These are phyloP conservation scores for Spodoptera frugiperda DNA, from an alignment of 1,140 invertebrate genomes.

Conservation along the genomic window DNA sequence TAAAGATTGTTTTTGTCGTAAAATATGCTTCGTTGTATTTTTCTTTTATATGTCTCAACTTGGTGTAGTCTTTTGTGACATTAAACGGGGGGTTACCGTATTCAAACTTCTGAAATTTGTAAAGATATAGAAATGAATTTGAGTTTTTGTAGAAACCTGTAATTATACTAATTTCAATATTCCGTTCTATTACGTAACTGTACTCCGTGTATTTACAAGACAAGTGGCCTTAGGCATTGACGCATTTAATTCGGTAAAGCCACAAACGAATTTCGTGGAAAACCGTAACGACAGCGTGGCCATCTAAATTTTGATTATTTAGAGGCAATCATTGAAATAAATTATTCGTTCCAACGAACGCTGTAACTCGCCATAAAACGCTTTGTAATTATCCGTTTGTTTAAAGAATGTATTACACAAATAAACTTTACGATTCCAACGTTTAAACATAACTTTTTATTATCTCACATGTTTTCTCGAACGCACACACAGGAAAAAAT, in stretches of 20 bases:
- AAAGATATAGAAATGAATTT: background rate
- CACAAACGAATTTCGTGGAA: slow-evolving; percentile 43
- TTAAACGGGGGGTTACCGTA: background rate
- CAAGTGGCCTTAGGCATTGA: slow-evolving; percentile 6
- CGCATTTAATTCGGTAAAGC: slow-evolving; percentile 42
- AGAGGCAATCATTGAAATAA: slow-evolving; percentile 61
- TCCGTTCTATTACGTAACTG: background rate
- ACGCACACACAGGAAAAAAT: slow-evolving; percentile 64
- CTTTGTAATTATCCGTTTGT: slow-evolving; percentile 81
- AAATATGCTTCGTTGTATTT: slow-evolving; percentile 44
- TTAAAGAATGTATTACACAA: slow-evolving; percentile 82
- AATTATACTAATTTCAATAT: background rate
- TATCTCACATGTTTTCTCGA: slow-evolving; percentile 79
- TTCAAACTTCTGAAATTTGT: slow-evolving; percentile 7
- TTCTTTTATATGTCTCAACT: slow-evolving; percentile 28
- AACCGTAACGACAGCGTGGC: slow-evolving; percentile 38
- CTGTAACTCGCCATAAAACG: slow-evolving; percentile 67
- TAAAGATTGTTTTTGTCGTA: slow-evolving; percentile 50
- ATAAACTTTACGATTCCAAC: slow-evolving; percentile 83
- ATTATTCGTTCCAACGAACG: slow-evolving; percentile 63
- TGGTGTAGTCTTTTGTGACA: slow-evolving; percentile 26
- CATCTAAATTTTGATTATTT: slow-evolving; percentile 58
- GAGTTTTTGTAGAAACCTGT: background rate
- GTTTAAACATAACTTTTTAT: slow-evolving; percentile 81
- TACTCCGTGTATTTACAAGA: background rate